Conservation (phyloP, 2,888 invertebrate genomes). For the Ethmia dodecea region DNA sequence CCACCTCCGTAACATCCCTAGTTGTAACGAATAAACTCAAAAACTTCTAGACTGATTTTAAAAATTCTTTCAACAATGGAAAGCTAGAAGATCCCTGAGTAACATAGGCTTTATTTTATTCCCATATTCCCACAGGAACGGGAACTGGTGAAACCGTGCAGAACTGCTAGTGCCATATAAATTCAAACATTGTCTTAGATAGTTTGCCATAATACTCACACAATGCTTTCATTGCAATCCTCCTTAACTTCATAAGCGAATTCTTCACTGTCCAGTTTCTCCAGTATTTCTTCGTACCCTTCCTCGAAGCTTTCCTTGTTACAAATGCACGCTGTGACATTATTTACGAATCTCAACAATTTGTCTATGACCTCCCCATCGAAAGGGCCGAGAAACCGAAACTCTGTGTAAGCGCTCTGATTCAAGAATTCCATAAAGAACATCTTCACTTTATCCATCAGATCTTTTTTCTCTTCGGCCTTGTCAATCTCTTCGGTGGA, state of each 20-base stretch:
- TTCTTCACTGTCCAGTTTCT: slow-evolving; percentile 19
- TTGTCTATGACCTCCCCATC: slow-evolving; percentile 24
- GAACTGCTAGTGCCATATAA: no score
- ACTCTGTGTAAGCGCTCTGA: slow-evolving; percentile 27
- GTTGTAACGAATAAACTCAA: no score
- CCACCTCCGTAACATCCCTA: no score
- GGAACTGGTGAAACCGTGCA: no score
- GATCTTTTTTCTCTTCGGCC: slow-evolving; percentile 6
- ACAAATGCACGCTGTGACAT: slow-evolving; percentile 15
- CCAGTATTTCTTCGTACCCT: slow-evolving; percentile 13
- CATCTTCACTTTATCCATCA: slow-evolving; percentile 26
- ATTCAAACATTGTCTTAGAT: no score
- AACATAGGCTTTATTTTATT: no score
- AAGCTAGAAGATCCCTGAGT: no score
- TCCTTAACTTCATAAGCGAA: slow-evolving; percentile 23
- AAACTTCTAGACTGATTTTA: no score
- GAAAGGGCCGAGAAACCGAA: slow-evolving; percentile 45
- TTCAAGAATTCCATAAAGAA: slow-evolving; percentile 37
- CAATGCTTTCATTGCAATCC: slow-evolving; percentile 34
- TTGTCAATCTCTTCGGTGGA: slow-evolving; percentile 7
- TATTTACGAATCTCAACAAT: slow-evolving; percentile 32
- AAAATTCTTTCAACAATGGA: no score
- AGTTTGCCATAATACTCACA: slow-evolving; percentile 40
- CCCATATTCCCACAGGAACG: no score
- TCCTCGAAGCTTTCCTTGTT: no score